Conservation (phyloP, 1,140 invertebrate genomes). For the Ctenoplectra terminalis region DNA sequence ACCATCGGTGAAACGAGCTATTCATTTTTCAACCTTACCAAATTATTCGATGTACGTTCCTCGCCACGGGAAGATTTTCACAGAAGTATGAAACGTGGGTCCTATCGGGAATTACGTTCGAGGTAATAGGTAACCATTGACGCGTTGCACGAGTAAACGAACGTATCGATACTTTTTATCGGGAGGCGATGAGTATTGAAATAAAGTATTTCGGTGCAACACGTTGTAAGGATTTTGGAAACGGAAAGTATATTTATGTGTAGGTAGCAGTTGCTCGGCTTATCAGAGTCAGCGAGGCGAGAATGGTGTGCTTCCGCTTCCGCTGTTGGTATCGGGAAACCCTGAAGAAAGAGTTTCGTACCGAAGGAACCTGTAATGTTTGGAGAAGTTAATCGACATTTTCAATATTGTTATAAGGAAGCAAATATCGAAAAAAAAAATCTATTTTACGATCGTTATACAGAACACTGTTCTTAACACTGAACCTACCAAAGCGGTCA, state of each 20-base stretch:
- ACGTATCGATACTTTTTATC: neutral
- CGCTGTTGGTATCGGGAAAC: slow-evolving; percentile 60
- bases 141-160: neutral
- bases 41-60: slow-evolving; percentile 24
- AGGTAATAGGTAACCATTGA: neutral
- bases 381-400: slow-evolving; percentile 47
- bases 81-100: slow-evolving; percentile 17
- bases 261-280: slow-evolving; percentile 49
- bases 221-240: slow-evolving; percentile 47
- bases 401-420: neutral
- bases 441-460: no score
- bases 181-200: neutral
- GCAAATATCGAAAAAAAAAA: neutral
- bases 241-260: slow-evolving; percentile 59
- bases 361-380: slow-evolving; percentile 25
- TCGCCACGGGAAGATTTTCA: slow-evolving; percentile 22
- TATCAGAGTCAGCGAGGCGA: slow-evolving; percentile 59
- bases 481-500: no score
- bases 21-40: slow-evolving; percentile 58
- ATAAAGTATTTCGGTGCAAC: neutral
- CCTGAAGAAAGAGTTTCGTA: slow-evolving; percentile 60
- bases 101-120: neutral
- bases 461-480: no score
- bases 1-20: slow-evolving; percentile 20
- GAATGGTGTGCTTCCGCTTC: slow-evolving; percentile 64